These are phyloP conservation scores for Solen grandis DNA, from an alignment of 1,140 invertebrate genomes.

Conservation along the genomic window DNA sequence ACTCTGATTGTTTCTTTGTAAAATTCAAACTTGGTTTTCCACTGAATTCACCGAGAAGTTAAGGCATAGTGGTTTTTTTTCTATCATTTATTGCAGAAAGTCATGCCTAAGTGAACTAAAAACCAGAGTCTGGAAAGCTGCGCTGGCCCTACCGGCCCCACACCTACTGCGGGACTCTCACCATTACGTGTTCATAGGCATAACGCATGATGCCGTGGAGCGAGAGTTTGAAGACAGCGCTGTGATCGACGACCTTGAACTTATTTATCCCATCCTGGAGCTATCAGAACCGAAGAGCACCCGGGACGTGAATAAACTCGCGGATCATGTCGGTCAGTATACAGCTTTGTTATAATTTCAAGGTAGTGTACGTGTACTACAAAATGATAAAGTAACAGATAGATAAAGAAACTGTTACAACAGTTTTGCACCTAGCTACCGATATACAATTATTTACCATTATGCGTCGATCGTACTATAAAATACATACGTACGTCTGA, in stretches of 20 bases:
- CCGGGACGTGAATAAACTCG: slow-evolving; percentile 12
- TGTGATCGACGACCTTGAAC: slow-evolving; percentile 4
- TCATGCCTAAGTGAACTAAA: slow-evolving; percentile 15
- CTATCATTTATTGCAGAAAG: neutral
- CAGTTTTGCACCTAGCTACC: no score
- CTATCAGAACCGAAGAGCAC: slow-evolving; percentile 10
- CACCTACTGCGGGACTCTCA: slow-evolving; percentile 10
- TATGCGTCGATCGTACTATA: no score
- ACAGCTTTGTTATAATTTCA: no score
- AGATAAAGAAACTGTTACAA: no score
- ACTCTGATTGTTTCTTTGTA: no score
- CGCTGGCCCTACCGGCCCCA: neutral
- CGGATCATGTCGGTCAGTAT: neutral
- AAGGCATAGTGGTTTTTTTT: no score
- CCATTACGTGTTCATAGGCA: slow-evolving; percentile 38
- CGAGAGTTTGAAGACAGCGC: slow-evolving; percentile 1
- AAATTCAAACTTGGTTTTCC: no score
- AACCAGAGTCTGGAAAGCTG: slow-evolving; percentile 13
- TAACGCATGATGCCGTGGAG: slow-evolving; percentile 27
- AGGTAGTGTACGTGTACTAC: no score
- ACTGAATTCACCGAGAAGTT: no score
- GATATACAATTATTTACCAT: no score
- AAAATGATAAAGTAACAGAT: no score
- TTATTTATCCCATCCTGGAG: slow-evolving; percentile 14
- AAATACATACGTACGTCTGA: no score